Evolutionary conservation across 2,113 vertebrate species (phyloP), one percentile per base, ranked within the genome.

Genomic region (Hystrix brachyura): DNA sequence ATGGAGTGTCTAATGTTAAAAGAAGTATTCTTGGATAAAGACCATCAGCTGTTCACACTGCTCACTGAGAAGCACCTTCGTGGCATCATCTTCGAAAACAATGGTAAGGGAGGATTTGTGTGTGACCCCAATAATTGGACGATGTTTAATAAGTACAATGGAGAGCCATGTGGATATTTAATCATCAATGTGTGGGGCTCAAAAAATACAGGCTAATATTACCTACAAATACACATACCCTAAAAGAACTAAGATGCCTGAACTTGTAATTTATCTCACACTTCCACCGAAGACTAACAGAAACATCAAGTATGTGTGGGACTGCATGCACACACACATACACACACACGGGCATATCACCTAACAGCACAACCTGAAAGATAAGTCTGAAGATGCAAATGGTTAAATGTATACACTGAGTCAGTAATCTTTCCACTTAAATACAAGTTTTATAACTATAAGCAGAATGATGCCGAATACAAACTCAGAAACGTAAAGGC

Each of bases 211-310:
- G 67, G 9, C 55, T 79, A 74, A 51, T 74, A 4, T 32, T 72
- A 94, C 43, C 69, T 62, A 43, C 21, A 65, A 34, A 79, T 72
- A 32, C 9, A 71, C 15, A 92, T 3, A 62, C 0, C 23, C 80
- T 67, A 72, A 79, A 89, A 60, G 32, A 81, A 86, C 80, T 87
- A 91, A 94, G 18, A 87, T 64, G 59, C 62, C 0, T 84, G 17
- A 83, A 72, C 89, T 59, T 74, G 55, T 67, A 90, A 92, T 67
- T 71, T 82, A 74, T 32, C 74, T 69, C 94, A 95, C 34, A 88
- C 11, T 96, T 92, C 38, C 60, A 83, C 15, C n/a, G 12, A 94
- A 64, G 76, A 96, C 21, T 55, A 94, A 94, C 10, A 94, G 64
- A 94, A 82, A 94, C 51, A 92, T 3, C 21, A 14, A 15, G 17